Conservation (phyloP, 2,797 vertebrate genomes). For the Scarus forsteni region DNA sequence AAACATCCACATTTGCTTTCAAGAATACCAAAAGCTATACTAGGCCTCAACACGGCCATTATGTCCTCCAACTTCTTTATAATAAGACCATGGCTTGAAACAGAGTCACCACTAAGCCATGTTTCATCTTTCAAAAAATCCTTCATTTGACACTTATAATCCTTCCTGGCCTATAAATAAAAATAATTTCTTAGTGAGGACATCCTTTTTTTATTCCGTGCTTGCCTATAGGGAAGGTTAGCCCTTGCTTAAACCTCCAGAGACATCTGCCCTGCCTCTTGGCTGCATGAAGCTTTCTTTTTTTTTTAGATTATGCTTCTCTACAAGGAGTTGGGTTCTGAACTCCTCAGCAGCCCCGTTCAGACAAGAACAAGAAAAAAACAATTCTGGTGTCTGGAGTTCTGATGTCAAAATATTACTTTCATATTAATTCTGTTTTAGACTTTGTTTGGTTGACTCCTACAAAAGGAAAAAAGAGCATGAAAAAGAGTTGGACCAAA, state of each 20-base stretch:
- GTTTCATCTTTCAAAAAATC: constrained; percentile 50
- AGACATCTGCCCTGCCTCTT: constrained; percentile 55
- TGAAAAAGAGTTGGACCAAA: background rate
- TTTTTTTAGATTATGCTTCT: constrained; percentile 35
- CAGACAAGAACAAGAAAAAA: background rate
- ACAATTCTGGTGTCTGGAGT: background rate
- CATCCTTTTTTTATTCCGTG: constrained; percentile 50
- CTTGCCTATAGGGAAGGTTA: constrained; percentile 66
- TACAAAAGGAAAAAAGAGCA: background rate
- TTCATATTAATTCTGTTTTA: background rate
- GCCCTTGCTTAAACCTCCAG: constrained; percentile 55
- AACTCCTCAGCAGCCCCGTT: constrained; percentile 23
- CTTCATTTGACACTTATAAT: constrained; percentile 66
- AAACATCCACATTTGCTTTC: background rate
- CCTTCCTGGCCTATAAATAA: constrained; percentile 64
- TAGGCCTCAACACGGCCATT: background rate
- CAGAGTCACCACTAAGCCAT: constrained; percentile 10
- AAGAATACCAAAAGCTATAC: background rate
- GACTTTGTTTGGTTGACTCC: background rate
- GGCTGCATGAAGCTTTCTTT: constrained; percentile 53
- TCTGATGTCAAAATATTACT: background rate
- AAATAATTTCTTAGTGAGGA: constrained; percentile 54
- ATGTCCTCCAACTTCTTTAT: constrained; percentile 3
- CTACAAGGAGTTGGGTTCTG: constrained; percentile 39
- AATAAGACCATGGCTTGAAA: constrained; percentile 20